Evolutionary conservation across 2,888 invertebrate genomes (phyloP), one percentile per base, ranked within the genome.

Genomic region (Tyria jacobaeae): DNA sequence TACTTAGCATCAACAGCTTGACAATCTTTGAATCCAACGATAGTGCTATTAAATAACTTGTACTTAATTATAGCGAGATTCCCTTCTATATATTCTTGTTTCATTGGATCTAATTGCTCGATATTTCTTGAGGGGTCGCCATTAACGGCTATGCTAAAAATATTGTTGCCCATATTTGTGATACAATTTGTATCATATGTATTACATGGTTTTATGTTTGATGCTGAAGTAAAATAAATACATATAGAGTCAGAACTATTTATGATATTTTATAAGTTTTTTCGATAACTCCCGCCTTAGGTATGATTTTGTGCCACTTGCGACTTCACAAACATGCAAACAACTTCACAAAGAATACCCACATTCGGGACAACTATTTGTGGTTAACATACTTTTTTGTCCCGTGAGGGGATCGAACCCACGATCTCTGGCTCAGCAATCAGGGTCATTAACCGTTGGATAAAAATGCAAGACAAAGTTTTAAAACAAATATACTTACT

Each of bases 71-170:
- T 47, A 3, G 59, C 44, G 14, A 53, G 24, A 9, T 47, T 17
- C 6, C 47, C 59, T 3, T 53, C 25, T 14, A 59, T 17, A 14
- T 35, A 14, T 5, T 53, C 27, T 5, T n/a, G 15, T 17, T 35
- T 34, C 15, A 53, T 47, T 3, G 59, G 59, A 25, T 59, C 59
- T 2, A 59, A 15, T 0, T 9, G 4, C 7, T 44, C 35, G 7
- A 58, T 58, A 15, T 58, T 48, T 17, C 14, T 25, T 25, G 47
- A 35, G 7, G 54, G 21, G 15, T 48, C 48, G 1, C 60, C 60
- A 27, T 12, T 15, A 9, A 60, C 25, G 1, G 41, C 12, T 21
- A 10, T 12, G 27, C 14, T 5, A 25, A 54, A 14, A 54, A 21
- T 15, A 9, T 35, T 17, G 6, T 60, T 25, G 24, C 37, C n/a